Conservation (phyloP, 2,888 invertebrate species). For the Drosophila histrio region DNA sequence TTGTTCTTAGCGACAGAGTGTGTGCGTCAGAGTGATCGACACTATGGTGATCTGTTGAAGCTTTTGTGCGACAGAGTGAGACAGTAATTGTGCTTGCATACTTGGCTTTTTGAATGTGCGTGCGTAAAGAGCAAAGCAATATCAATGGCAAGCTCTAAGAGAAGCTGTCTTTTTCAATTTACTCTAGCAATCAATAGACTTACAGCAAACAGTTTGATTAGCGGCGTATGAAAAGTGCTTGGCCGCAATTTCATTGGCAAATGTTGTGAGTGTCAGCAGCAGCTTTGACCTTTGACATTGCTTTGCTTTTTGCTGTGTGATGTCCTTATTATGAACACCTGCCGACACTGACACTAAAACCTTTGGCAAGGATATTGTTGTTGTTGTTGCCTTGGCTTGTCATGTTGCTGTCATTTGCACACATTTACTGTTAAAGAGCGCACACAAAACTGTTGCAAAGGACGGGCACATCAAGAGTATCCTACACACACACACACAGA, state of each 20-base stretch:
- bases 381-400: conserved; percentile 58
- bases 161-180: background rate
- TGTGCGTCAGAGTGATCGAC: background rate
- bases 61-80: background rate
- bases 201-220: conserved; percentile 17
- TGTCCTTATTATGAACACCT: conserved; percentile 67
- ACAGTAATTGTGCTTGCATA: background rate
- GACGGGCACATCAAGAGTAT: conserved; percentile 27
- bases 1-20: background rate
- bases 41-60: background rate
- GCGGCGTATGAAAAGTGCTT: conserved; percentile 12
- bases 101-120: background rate
- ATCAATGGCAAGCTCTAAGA: background rate
- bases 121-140: background rate
- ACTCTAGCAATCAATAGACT: background rate
- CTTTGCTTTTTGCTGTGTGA: conserved; percentile 11
- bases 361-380: conserved; percentile 59
- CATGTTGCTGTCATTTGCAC: conserved; percentile 75
- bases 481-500: conserved; percentile 7
- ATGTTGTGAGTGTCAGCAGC: conserved; percentile 42
- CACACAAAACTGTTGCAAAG: conserved; percentile 58
- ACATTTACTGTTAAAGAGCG: conserved; percentile 64
- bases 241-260: conserved; percentile 55
- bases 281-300: conserved; percentile 60
- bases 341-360: conserved; percentile 75